Evolutionary conservation across 2,888 invertebrate species (phyloP).

Genomic region (Synanthedon vespiformis): DNA sequence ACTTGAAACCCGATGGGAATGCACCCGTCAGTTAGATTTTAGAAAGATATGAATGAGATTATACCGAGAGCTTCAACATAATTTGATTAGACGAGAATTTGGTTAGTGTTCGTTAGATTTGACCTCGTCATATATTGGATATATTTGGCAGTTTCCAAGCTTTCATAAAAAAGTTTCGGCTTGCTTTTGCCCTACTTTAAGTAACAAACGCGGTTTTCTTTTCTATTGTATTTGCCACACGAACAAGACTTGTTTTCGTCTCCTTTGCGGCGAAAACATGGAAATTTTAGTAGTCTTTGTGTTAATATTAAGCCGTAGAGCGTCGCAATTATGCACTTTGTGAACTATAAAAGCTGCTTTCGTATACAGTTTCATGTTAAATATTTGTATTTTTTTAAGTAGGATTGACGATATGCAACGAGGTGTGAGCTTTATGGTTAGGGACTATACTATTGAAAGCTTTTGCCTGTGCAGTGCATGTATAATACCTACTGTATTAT

Average conservation of each 20-base stretch:
- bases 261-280: neutral
- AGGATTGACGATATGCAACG: too few species aligned
- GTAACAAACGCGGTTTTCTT: neutral
- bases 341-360: neutral
- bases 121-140: conserved; percentile 24
- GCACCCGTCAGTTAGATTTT: too few species aligned
- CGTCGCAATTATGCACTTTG: neutral
- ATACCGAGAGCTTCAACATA: conserved; percentile 8
- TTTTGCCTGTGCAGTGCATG: too few species aligned
- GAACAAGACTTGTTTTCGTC: neutral
- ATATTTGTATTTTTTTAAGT: too few species aligned
- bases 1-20: too few species aligned
- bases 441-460: too few species aligned
- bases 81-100: neutral
- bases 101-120: neutral
- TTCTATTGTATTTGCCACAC: neutral
- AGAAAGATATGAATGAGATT: conserved; percentile 2
- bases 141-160: conserved; percentile 13
- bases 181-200: conserved; percentile 2
- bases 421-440: too few species aligned
- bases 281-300: too few species aligned
- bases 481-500: too few species aligned
- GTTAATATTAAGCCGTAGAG: too few species aligned
- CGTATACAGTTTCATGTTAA: neutral
- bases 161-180: conserved; percentile 17